phyloP scores from a whole-genome alignment of 2,888 invertebrate species.

The Rhagophthalmus giganteus region DNA sequence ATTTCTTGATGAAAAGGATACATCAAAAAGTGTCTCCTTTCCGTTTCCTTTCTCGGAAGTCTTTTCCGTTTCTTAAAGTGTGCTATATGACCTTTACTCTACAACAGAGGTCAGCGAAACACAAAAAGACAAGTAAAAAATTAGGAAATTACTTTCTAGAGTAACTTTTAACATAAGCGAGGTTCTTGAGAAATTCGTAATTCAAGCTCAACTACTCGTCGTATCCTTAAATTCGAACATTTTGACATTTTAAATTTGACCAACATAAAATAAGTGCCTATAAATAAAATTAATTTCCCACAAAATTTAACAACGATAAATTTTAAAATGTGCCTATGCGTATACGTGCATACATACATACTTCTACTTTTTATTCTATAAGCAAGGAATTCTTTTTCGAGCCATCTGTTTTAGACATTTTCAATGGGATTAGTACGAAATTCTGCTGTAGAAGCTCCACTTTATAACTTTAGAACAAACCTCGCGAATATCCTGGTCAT shows the following conservation, averaged over 20 bases:
- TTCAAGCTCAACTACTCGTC: too few species aligned
- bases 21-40: background rate
- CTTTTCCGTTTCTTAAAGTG: background rate
- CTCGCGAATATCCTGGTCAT: slow-evolving; percentile 27
- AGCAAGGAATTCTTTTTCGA: slow-evolving; percentile 10
- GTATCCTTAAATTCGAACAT: too few species aligned
- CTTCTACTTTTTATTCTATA: slow-evolving; percentile 8
- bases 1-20: background rate
- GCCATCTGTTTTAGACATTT: slow-evolving; percentile 25
- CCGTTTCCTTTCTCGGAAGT: background rate
- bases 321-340: slow-evolving; percentile 5
- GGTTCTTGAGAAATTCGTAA: too few species aligned
- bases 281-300: slow-evolving; percentile 12
- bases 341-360: too few species aligned
- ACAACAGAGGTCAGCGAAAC: background rate
- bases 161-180: too few species aligned
- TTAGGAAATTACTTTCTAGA: too few species aligned
- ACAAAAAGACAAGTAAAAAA: background rate
- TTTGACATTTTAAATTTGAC: too few species aligned
- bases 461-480: slow-evolving; percentile 26
- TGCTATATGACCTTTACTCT: background rate
- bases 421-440: slow-evolving; percentile 21
- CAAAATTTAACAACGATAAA: slow-evolving; percentile 16
- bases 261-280: too few species aligned
- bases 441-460: slow-evolving; percentile 23